Base-by-base conservation (phyloP, 2,888 invertebrate species). In the Desoria tigrina region DNA sequence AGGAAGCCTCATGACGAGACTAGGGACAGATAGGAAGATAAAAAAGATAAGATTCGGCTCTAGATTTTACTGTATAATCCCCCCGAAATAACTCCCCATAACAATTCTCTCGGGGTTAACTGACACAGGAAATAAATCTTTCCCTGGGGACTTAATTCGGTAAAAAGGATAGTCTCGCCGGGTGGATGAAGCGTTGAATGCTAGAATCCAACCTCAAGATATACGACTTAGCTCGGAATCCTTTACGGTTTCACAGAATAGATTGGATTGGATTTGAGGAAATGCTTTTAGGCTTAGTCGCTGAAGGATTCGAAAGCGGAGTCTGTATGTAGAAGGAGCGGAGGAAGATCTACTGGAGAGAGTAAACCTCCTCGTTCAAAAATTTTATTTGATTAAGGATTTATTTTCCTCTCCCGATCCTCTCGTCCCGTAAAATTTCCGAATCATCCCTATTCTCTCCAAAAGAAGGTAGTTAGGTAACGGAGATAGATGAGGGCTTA, bases 381-480 rank as follows among this genome's bases (percentile, higher is more conserved):
- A 57, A 57, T 57, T 57, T 57, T 57, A 57, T 57, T 57, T 57
- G 56, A 57, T 57, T 57, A 57, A 57, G 56, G 56, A 57, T 57
- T 57, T 57, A 57, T 57, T 57, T 57, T 57, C 39, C 56, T 57
- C 56, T 57, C 56, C 39, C 39, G 42, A 42, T 37, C 37, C 42
- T n/a, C n/a, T n/a, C n/a, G 7, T n/a, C 39, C 26, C 39, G 42
- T 57, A 57, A 57, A 57, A 57, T 57, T 57, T 57, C 56, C 24
- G 39, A 57, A 57, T 57, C 16, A 55, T 55, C 55, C 55, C n/a
- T 27, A n/a, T 26, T 18, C 45, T 45, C 45, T 16, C 9, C 9
- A 39, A 45, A 21, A 45, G 45, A 45, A 18, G 45, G 45, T 45
- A 21, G 45, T 23, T 23, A 21, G 27, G 26, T 51, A 16, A 2